phyloP scores from a whole-genome alignment of 1,140 invertebrate species.

The Mercenaria mercenaria region DNA sequence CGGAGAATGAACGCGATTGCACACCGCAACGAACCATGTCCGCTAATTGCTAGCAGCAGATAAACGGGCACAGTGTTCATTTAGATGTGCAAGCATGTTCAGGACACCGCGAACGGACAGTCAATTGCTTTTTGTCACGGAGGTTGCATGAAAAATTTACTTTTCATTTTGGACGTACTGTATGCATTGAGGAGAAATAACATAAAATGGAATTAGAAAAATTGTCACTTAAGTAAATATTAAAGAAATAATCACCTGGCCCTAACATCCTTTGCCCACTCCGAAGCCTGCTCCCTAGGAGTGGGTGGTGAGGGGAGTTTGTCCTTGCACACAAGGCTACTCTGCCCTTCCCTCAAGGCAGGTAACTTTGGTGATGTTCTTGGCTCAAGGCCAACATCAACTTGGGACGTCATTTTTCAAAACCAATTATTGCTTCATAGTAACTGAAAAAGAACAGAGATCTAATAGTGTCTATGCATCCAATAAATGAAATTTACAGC shows the following conservation, averaged over 20 bases:
- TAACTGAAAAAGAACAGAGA: neutral
- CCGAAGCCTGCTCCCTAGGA: constrained; percentile 74
- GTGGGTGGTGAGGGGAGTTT: constrained; percentile 60
- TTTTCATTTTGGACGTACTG: no score
- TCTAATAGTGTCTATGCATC: neutral
- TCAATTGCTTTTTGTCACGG: no score
- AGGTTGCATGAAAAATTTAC: no score
- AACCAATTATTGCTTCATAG: neutral
- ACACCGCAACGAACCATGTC: no score
- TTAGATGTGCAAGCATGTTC: no score
- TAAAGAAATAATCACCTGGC: constrained; percentile 65
- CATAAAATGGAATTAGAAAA: no score
- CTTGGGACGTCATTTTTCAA: constrained; percentile 4
- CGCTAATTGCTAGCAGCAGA: no score
- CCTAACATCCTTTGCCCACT: constrained; percentile 78
- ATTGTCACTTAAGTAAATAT: no score
- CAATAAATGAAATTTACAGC: neutral
- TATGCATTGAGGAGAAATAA: no score
- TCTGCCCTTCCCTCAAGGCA: constrained; percentile 72
- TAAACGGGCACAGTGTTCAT: no score
- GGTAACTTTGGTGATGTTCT: constrained; percentile 67
- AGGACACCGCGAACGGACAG: no score
- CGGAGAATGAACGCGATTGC: no score
- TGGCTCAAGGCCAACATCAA: constrained; percentile 36
- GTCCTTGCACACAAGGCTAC: constrained; percentile 74